Evolutionary conservation across 2,113 vertebrate genomes (phyloP), one percentile per base, ranked within the genome.

Genomic region (Nannospalax galili): DNA sequence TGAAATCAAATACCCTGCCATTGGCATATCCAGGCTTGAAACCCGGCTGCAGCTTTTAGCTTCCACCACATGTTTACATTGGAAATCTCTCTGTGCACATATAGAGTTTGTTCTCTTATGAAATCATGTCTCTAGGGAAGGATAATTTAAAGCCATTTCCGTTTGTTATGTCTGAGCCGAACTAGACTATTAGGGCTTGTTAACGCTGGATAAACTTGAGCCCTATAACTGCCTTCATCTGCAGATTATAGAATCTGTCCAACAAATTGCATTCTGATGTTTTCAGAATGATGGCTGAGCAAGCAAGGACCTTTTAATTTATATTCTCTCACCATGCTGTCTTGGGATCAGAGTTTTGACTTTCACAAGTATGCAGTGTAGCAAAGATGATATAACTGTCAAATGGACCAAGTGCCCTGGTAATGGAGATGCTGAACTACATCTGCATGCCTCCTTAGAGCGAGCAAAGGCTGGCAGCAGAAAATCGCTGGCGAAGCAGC

Each of bases 141-240:
- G 98, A 98, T 98, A 98, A 98, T 98, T 99, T 98, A 98, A 98
- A 98, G 97, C 98, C 97, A 97, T 98, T 98, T 98, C 97, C 98
- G 98, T 98, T 98, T 98, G 98, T 98, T 99, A 98, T 98, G 98
- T 98, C 98, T 99, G 96, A 84, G n/a, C 98, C 96, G 97, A 98
- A 97, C 97, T 98, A 98, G 97, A 97, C 98, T 98, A 97, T 98
- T 98, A 98, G 97, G 94, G 97, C 92, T 98, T 93, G 93, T 97
- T 99, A 98, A 98, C 97, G 97, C 98, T 98, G 98, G 98, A 98
- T 98, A 98, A 98, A 98, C 97, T 98, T 98, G 98, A 98, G 98
- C 90, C 94, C 95, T 98, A 91, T 97, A 97, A 97, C 97, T 97
- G 91, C 97, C 98, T 98, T 98, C 97, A 97, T 98, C 97, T 97